These are phyloP conservation scores for Zaprionus gabonicus DNA, from an alignment of 1,140 invertebrate genomes.

Conservation along the genomic window DNA sequence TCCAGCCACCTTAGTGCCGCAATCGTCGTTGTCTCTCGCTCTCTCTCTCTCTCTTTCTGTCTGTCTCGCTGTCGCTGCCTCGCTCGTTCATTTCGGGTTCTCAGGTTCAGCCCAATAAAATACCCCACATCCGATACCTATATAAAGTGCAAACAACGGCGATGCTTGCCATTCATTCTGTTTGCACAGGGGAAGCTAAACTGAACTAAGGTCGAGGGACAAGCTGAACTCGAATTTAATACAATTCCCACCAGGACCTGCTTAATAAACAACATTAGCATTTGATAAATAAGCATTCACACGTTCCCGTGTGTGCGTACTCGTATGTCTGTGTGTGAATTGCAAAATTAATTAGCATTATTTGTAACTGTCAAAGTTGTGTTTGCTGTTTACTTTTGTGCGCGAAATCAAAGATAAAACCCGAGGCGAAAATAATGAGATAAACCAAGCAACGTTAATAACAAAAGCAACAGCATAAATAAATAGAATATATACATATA, in stretches of 20 bases:
- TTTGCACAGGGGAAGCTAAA: slow-evolving; percentile 63
- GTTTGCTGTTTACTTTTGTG: slow-evolving; percentile 39
- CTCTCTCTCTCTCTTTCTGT: slow-evolving; percentile 4
- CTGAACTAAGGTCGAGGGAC: background rate
- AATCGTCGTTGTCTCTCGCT: background rate
- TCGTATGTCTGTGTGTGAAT: slow-evolving; percentile 12
- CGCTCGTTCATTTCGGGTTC: slow-evolving; percentile 26
- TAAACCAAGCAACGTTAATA: slow-evolving; percentile 57
- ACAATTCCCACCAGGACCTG: slow-evolving; percentile 20
- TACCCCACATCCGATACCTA: slow-evolving; percentile 41
- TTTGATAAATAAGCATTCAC: background rate
- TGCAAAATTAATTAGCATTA: slow-evolving; percentile 34
- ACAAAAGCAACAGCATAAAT: slow-evolving; percentile 43
- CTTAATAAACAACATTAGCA: slow-evolving; percentile 12
- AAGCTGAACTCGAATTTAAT: slow-evolving; percentile 5
- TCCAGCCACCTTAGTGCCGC: slow-evolving; percentile 28
- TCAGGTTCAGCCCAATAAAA: slow-evolving; percentile 41
- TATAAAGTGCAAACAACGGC: slow-evolving; percentile 67
- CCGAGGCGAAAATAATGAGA: slow-evolving; percentile 54
- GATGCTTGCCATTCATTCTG: slow-evolving; percentile 73
- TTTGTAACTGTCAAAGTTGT: slow-evolving; percentile 50
- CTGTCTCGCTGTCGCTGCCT: slow-evolving; percentile 10
- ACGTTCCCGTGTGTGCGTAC: background rate
- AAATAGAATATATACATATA: slow-evolving; percentile 47
- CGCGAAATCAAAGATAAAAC: background rate